These are phyloP conservation scores for Brachypalpus laphriformis DNA, from an alignment of 2,888 invertebrate genomes.

Conservation along the genomic window DNA sequence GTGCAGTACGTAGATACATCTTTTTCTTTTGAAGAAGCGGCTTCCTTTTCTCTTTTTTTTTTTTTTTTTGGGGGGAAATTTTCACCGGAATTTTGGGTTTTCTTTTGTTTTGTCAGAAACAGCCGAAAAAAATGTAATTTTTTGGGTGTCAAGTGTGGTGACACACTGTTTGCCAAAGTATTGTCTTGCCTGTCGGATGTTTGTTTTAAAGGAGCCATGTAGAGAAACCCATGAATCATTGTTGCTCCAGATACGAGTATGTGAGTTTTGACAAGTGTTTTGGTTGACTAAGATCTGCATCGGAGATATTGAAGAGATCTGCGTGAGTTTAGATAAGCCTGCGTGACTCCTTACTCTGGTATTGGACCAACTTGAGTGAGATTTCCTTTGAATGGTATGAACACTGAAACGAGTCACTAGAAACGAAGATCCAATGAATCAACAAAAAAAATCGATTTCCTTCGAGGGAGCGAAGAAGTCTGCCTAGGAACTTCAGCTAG, in stretches of 20 bases:
- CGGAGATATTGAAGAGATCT: background rate
- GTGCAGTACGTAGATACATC: background rate
- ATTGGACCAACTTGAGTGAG: too few relatives aligned
- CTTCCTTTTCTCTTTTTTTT: slow-evolving; percentile 46
- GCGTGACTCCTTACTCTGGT: too few relatives aligned
- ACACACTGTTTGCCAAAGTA: slow-evolving; percentile 58
- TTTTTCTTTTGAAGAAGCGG: slow-evolving; percentile 38
- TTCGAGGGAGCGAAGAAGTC: too few relatives aligned
- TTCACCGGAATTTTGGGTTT: slow-evolving; percentile 52
- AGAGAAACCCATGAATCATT: slow-evolving; percentile 55
- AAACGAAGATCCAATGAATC: too few relatives aligned
- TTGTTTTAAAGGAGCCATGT: slow-evolving; percentile 51
- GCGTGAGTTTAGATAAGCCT: background rate
- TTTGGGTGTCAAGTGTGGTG: slow-evolving; percentile 46
- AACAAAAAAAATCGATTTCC: too few relatives aligned
- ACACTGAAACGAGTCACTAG: too few relatives aligned
- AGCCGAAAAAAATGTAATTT: background rate
- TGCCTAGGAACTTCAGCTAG: too few relatives aligned
- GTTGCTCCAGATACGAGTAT: slow-evolving; percentile 2
- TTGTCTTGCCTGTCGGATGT: slow-evolving; percentile 66
- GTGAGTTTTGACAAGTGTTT: slow-evolving; percentile 58
- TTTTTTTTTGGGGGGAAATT: slow-evolving; percentile 37
- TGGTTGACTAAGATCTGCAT: slow-evolving; percentile 11
- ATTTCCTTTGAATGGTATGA: too few relatives aligned
- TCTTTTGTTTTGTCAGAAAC: slow-evolving; percentile 49